phyloP scores from a whole-genome alignment of 2,113 vertebrate species.

The Lasiurus borealis region DNA sequence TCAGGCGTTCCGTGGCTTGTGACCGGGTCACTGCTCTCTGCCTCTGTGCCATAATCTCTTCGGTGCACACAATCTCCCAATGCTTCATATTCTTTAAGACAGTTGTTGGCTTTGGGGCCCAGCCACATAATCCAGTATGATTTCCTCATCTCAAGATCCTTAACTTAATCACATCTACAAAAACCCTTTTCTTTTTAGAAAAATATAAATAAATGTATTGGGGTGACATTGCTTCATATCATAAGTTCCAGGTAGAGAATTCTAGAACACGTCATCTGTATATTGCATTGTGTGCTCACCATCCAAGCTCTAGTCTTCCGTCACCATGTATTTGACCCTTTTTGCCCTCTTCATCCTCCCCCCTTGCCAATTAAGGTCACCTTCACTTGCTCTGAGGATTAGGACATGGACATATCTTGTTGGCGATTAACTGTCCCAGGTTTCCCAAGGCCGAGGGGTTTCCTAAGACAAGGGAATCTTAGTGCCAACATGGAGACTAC shows the following conservation, averaged over 20 bases:
- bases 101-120: neutral
- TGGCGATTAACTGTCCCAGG: neutral
- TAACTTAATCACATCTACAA: neutral
- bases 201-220: neutral
- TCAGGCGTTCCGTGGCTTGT: neutral
- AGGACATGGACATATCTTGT: neutral
- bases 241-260: neutral
- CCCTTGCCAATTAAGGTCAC: neutral
- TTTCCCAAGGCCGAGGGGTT: neutral
- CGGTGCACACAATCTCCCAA: neutral
- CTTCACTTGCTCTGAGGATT: neutral
- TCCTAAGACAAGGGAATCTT: neutral
- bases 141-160: neutral
- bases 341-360: neutral
- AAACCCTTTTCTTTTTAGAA: neutral
- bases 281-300: neutral
- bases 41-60: neutral
- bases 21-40: rapidly evolving
- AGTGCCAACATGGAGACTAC: neutral
- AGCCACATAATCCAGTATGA: no score
- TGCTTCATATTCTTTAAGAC: neutral
- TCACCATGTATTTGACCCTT: neutral
- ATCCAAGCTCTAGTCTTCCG: neutral
- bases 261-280: neutral
- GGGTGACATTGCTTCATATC: neutral